Conservation (phyloP, 2,113 vertebrate genomes). For the Rhynchopsitta pachyrhyncha region DNA sequence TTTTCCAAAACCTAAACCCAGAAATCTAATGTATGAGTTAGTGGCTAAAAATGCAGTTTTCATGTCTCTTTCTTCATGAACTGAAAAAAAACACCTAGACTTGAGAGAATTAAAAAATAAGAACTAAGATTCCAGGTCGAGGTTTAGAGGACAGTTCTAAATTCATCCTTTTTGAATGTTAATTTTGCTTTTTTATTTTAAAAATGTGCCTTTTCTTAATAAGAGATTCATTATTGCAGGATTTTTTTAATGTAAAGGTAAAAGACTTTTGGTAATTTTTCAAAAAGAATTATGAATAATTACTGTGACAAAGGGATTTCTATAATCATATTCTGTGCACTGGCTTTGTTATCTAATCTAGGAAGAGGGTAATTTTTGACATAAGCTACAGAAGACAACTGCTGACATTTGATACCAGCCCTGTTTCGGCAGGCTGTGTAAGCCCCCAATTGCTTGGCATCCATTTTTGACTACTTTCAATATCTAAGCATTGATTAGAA, state of each 20-base stretch:
- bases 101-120: conserved; percentile 48
- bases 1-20: conserved; percentile 80
- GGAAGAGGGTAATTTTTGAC: background rate
- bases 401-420: background rate
- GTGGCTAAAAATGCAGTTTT: conserved; percentile 74
- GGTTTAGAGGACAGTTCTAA: conserved; percentile 4
- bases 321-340: background rate
- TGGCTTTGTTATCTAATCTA: background rate
- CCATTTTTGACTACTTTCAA: background rate
- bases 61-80: conserved; percentile 61
- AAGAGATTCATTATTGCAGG: background rate
- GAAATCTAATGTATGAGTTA: conserved; percentile 76
- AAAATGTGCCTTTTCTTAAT: background rate
- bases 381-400: background rate
- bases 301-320: background rate
- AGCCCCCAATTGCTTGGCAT: background rate
- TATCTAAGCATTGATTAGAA: background rate
- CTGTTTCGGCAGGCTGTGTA: background rate
- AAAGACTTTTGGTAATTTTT: background rate
- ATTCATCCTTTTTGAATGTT: background rate
- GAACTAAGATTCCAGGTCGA: background rate
- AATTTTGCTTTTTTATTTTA: background rate
- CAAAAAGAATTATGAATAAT: background rate
- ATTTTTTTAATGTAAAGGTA: background rate
- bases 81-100: conserved; percentile 35